Base-by-base conservation (phyloP, 1,140 invertebrate genomes). In the Leptoteleia sp. region DNA sequence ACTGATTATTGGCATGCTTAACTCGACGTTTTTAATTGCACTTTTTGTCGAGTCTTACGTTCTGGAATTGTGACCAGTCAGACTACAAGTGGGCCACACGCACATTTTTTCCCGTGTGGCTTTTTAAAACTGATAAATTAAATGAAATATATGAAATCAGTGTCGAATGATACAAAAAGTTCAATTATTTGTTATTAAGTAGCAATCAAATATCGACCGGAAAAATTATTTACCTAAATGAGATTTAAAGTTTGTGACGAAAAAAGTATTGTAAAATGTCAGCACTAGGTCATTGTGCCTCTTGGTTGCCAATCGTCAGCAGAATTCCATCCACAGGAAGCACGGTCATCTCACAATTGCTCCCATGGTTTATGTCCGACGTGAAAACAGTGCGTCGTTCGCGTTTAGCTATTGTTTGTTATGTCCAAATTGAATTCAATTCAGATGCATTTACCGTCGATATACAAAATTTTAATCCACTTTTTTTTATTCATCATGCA, bases 391-490 rank as follows among this genome's bases (percentile, higher is more conserved):
- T 19, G 25, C 22, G 16, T 11, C 22, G 15, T 13, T 29, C 40
- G 64, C 38, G 35, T 55, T 43, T 37, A 16, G 43, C 17, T 55
- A 65, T 75, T 75, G 61, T 75, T 64, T 65, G 59, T 52, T 50
- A 64, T 40, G 52, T 57, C 12, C 13, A 59, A 67, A 75, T 75
- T 65, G 43, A 75, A 73, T 73, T 73, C 57, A 29, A 40, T 27
- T 48, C 22, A 13, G 16, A 48, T 33, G 45, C 68, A 50, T 59
- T 52, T 62, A 72, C 45, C 45, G 55, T 35, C 11, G 19, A 4
- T 25, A 37, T 48, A 37, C 37, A n/a, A n/a, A 42, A 33, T 65
- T 52, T 37, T 16, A n/a, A 50, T 37, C 15, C 4, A 8, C n/a
- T 48, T 35, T 5, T n/a, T n/a, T n/a, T n/a, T n/a, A n/a, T n/a